These are phyloP conservation scores for Myotis vivesi DNA, from an alignment of 2,797 vertebrate species.

Conservation along the genomic window DNA sequence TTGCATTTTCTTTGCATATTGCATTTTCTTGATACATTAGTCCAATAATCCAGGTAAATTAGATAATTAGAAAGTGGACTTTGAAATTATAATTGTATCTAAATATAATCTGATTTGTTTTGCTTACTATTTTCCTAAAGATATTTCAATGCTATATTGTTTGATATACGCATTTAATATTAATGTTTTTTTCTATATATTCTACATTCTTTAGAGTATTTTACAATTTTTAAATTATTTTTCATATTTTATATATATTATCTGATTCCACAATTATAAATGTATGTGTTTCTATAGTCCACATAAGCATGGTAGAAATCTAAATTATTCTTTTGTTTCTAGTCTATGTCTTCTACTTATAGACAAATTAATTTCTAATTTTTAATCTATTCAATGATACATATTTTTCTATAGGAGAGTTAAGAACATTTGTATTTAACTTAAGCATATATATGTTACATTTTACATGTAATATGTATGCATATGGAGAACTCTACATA, in stretches of 20 bases:
- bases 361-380: neutral
- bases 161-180: neutral
- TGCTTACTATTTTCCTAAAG: neutral
- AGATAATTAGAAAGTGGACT: slow-evolving; percentile 4
- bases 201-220: neutral
- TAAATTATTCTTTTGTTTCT: neutral
- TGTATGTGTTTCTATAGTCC: neutral
- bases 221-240: neutral
- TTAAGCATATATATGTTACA: neutral
- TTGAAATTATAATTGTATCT: neutral
- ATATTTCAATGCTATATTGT: neutral
- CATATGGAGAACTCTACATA: neutral
- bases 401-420: neutral
- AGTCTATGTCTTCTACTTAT: neutral
- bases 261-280: neutral
- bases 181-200: neutral
- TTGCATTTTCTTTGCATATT: slow-evolving; percentile 34
- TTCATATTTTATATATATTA: neutral
- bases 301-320: neutral
- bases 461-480: neutral
- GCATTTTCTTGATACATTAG: slow-evolving; percentile 12
- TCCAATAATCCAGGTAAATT: slow-evolving; percentile 6
- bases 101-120: slow-evolving; percentile 4
- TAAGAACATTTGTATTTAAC: neutral
- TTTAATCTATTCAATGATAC: neutral